phyloP scores from a whole-genome alignment of 1,140 invertebrate genomes.

The Pseudomyrmex gracilis region DNA sequence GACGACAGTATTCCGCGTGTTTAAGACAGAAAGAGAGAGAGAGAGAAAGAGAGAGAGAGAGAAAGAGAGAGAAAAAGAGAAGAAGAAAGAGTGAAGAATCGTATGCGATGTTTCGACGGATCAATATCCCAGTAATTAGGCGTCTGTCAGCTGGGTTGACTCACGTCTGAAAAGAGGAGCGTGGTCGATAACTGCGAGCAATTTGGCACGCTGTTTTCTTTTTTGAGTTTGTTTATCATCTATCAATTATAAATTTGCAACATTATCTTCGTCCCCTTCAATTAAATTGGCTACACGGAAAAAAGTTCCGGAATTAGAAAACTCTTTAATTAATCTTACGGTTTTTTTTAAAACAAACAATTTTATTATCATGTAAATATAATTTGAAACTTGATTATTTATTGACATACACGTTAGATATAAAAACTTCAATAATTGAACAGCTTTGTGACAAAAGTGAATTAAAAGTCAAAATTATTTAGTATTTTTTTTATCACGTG shows the following conservation, averaged over 20 bases:
- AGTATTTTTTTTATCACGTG: neutral
- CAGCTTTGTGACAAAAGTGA: neutral
- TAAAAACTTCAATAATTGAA: neutral
- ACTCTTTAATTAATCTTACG: neutral
- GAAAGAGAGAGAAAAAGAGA: no score
- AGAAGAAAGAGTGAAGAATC: slow-evolving; percentile 64
- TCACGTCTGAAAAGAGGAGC: slow-evolving; percentile 7
- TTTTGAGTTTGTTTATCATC: neutral
- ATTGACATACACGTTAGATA: neutral
- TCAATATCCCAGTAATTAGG: slow-evolving; percentile 71
- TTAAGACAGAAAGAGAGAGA: slow-evolving; percentile 40
- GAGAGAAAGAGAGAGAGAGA: slow-evolving; percentile 50
- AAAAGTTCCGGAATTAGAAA: neutral
- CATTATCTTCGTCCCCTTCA: neutral
- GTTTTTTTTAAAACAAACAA: neutral
- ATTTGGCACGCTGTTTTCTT: slow-evolving; percentile 52
- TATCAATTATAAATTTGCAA: neutral
- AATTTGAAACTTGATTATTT: neutral
- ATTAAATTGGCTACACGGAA: neutral
- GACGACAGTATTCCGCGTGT: slow-evolving; percentile 40
- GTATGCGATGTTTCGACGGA: slow-evolving; percentile 49
- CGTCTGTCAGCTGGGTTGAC: slow-evolving; percentile 60
- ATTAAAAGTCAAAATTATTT: neutral
- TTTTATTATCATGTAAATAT: neutral
- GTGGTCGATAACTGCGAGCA: slow-evolving; percentile 40